A percentile compares a stretch with the other conserved stretches of the same genome.
phyloP scores from a whole-genome alignment of 2,888 invertebrate genomes.

The Oegoconia quadripuncta region DNA sequence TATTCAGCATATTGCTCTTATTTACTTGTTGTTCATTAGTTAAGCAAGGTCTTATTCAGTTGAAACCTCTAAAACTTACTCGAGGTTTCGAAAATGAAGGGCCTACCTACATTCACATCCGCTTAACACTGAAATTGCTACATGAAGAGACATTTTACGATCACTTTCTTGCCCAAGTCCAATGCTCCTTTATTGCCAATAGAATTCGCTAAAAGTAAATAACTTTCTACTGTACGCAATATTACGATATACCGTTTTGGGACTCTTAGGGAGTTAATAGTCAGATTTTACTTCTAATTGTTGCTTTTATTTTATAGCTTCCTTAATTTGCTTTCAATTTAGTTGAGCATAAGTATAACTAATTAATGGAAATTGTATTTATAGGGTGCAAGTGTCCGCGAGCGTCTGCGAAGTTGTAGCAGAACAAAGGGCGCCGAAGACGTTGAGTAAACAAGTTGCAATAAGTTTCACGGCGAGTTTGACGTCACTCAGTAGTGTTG shows the following conservation, averaged over 20 bases:
- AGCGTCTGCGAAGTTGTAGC: constrained; percentile 56
- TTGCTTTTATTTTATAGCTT: too few species aligned
- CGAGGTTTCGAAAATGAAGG: neutral
- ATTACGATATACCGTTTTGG: constrained; percentile 14
- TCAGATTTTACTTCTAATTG: too few species aligned
- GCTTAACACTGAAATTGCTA: constrained; percentile 34
- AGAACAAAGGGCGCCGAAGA: constrained; percentile 25
- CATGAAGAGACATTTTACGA: constrained; percentile 43
- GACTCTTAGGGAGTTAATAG: too few species aligned
- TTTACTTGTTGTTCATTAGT: too few species aligned
- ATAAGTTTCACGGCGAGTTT: constrained; percentile 53
- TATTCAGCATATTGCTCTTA: neutral
- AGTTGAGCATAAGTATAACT: constrained; percentile 19
- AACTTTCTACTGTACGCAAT: constrained; percentile 31
- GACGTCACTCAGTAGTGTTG: constrained; percentile 33
- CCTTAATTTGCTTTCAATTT: too few species aligned
- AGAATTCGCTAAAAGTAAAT: constrained; percentile 42
- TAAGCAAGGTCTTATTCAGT: neutral
- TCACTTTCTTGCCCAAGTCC: constrained; percentile 33
- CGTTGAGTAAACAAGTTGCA: constrained; percentile 70
- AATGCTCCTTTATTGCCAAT: constrained; percentile 40
- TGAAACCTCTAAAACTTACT: too few species aligned
- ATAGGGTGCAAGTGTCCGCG: constrained; percentile 54
- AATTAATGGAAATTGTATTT: constrained; percentile 69
- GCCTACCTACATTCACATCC: constrained; percentile 5